phyloP scores from a whole-genome alignment of 2,888 invertebrate genomes.

The Encarsia formosa region DNA sequence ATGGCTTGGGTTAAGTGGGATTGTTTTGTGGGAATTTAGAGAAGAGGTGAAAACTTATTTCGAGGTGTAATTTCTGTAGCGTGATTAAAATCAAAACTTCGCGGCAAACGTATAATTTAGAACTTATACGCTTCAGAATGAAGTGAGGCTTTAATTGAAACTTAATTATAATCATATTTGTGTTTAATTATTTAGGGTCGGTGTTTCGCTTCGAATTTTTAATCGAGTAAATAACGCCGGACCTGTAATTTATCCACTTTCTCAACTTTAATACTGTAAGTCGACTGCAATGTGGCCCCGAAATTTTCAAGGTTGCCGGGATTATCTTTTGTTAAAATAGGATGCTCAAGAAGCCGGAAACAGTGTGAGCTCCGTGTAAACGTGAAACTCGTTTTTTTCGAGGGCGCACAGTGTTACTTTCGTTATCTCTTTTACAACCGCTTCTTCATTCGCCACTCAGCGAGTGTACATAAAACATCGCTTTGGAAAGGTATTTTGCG shows the following conservation, averaged over 20 bases:
- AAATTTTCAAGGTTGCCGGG: not conserved
- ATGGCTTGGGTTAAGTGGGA: not conserved
- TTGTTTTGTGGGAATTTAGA: not conserved
- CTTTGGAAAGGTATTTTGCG: conserved; percentile 6
- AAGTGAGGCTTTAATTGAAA: too few relatives aligned
- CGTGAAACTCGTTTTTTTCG: conserved; percentile 7
- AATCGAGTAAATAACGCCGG: too few relatives aligned
- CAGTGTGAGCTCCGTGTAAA: conserved; percentile 1
- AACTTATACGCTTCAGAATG: too few relatives aligned
- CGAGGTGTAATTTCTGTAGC: not conserved
- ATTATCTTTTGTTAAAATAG: not conserved
- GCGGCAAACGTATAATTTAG: too few relatives aligned
- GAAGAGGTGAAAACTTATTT: not conserved
- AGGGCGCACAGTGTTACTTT: conserved; percentile 1
- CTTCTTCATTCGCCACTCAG: not conserved
- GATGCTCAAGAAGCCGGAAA: conserved; percentile 8
- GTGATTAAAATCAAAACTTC: too few relatives aligned
- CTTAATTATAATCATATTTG: too few relatives aligned
- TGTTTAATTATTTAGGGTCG: too few relatives aligned
- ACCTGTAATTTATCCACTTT: too few relatives aligned
- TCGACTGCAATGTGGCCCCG: too few relatives aligned
- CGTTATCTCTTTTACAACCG: conserved; percentile 8
- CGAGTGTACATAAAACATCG: conserved; percentile 2
- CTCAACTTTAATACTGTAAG: too few relatives aligned
- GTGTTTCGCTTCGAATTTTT: too few relatives aligned